These are phyloP conservation scores for Rhynchonema sp. DNA, from an alignment of 2,888 invertebrate genomes.

Conservation along the genomic window DNA sequence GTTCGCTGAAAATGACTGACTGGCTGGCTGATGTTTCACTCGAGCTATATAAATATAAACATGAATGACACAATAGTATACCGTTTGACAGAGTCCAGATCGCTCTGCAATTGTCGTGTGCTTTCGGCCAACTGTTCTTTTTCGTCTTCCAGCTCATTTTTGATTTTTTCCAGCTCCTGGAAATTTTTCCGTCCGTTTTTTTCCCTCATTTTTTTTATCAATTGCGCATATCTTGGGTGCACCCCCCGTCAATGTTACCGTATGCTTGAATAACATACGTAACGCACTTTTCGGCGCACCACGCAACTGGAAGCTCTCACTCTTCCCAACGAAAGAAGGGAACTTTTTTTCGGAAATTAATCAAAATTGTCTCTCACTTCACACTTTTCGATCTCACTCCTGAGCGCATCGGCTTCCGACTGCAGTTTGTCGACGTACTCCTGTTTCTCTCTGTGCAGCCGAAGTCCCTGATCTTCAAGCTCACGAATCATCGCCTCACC, in stretches of 20 bases:
- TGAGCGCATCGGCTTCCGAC: conserved; percentile 27
- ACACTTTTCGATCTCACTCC: conserved; percentile 28
- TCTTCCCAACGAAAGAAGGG: too few relatives aligned
- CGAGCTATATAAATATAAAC: too few relatives aligned
- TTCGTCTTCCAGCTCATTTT: conserved; percentile 32
- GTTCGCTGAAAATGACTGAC: conserved; percentile 25
- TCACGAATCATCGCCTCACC: conserved; percentile 29
- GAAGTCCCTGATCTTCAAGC: conserved; percentile 28
- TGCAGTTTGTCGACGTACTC: conserved; percentile 30
- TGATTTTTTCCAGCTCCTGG: conserved; percentile 28
- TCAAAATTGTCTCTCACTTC: too few relatives aligned
- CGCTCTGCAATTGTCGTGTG: conserved; percentile 31
- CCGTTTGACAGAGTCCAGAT: conserved; percentile 25
- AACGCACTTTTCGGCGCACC: too few relatives aligned
- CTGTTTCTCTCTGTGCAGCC: conserved; percentile 30
- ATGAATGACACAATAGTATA: not conserved
- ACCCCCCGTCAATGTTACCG: too few relatives aligned
- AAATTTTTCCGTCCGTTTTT: too few relatives aligned
- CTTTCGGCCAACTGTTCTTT: conserved; percentile 30
- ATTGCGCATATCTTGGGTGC: too few relatives aligned
- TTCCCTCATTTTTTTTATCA: not conserved
- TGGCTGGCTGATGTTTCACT: not conserved
- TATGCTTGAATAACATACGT: too few relatives aligned
- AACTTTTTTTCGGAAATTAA: too few relatives aligned
- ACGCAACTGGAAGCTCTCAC: too few relatives aligned